Base-by-base conservation (phyloP, 1,140 invertebrate genomes). In the Ceratina calcarata region DNA sequence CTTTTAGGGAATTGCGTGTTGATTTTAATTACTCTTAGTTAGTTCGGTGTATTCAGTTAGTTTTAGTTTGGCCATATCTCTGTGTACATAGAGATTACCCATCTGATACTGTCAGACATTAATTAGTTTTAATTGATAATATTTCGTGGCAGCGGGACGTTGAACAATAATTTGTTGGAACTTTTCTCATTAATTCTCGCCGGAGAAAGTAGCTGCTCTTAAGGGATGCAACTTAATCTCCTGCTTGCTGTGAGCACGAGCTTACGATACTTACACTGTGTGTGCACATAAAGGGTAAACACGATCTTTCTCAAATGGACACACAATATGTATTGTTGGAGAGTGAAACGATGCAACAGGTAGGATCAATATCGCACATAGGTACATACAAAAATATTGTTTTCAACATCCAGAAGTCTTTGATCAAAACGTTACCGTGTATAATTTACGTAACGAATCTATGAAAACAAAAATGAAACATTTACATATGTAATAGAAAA, bases 331-430 rank as follows among this genome's bases (percentile, higher is more conserved):
- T 55, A 45, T 78, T 6, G 12, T 15, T 12, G 22, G n/a, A 2
- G 22, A 70, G 2, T 51, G 37, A 61, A 71, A 73, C 61, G 32
- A 16, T 45, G 77, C 61, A 79, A 79, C 77, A 73, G 69, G 77
- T 79, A 57, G 32, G 32, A 20, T 64, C 69, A 58, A 65, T 79
- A 73, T 73, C 67, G 49, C 61, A 45, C 69, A 64, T 62, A 71
- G 71, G n/a, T 20, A n/a, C 58, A 22, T 20, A n/a, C 58, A 78
- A 64, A 45, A 45, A 45, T 45, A 45, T 45, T n/a, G 55, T 64
- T 62, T 24, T 12, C 62, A 64, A 24, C 7, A 18, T 51, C 8
- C 27, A 8, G 37, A 45, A 45, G 37, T 10, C 37, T 45, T 45
- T 45, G 37, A 45, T 45, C 6, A 10, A 45, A 45, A 45, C 37